Conservation (phyloP, 2,797 vertebrate genomes). For the Malurus splendens region DNA sequence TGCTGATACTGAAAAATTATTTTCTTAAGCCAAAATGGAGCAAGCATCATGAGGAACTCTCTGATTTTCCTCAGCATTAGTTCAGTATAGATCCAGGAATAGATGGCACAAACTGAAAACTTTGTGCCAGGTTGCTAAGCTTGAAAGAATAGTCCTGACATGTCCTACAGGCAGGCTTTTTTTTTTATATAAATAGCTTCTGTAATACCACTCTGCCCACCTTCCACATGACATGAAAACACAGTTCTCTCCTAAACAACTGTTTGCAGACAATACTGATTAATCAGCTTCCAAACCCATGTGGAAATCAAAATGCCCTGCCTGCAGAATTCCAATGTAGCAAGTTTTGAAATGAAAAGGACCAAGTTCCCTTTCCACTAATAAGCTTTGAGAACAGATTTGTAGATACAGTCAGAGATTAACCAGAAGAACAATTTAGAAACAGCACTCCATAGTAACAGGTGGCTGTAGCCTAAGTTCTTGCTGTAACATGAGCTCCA, state of each 20-base stretch:
- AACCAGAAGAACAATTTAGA: accelerated
- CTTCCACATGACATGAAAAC: not conserved
- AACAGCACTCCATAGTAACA: not conserved
- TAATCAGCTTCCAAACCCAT: not conserved
- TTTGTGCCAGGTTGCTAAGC: not conserved
- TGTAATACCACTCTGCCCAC: not conserved
- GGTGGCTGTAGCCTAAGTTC: not conserved
- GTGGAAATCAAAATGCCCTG: not conserved
- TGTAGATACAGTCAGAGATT: not conserved
- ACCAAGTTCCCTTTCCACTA: not conserved
- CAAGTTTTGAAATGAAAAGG: not conserved
- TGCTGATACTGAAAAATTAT: not conserved
- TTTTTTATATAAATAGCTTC: not conserved
- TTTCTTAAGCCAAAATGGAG: not conserved
- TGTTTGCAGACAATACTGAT: not conserved
- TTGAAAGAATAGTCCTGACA: not conserved
- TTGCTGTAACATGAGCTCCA: not conserved
- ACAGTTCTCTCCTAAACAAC: not conserved
- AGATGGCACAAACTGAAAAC: not conserved
- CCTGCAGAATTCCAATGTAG: accelerated
- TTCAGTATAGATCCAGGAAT: not conserved
- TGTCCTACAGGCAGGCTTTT: not conserved
- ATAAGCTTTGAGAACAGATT: not conserved
- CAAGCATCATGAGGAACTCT: not conserved
- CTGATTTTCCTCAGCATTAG: not conserved